Evolutionary conservation across 2,888 invertebrate species (phyloP), one percentile per base, ranked within the genome.

Genomic region (Anaspis maculata): DNA sequence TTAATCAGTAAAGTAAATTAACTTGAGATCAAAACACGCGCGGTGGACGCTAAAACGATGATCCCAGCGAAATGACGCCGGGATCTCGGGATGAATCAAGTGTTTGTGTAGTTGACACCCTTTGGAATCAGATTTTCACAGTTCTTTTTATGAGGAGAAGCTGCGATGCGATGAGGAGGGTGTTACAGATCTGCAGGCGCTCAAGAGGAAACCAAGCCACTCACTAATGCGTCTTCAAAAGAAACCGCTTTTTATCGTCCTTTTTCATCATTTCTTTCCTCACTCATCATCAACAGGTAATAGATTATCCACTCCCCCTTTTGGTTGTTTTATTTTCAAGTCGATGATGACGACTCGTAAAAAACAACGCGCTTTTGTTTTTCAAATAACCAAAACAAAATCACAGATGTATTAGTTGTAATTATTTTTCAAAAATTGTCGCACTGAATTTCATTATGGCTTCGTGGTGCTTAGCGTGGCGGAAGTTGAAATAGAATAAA

Each of bases 101-200:
- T 58, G 58, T 59, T 59, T 61, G 59, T 61, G 60, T 55, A 53
- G 57, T 55, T 61, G 60, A 60, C 60, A 62, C 61, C 60, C 60
- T 60, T 51, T 52, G 56, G 53, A 59, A 59, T 59, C 58, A 48
- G 58, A 60, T 59, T 61, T 58, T 57, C 54, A 48, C 57, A 49
- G 49, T 47, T 47, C 49, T 54, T 56, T 59, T 51, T 53, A 41
- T 41, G 41, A 39, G 39, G 41, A 40, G 39, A 41, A 35, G 43
- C 41, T 44, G 34, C 44, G n/a, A n/a, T n/a, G n/a, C n/a, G n/a
- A n/a, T n/a, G n/a, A n/a, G 14, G 32, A 39, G 45, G 48, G 46
- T 44, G 52, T 48, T 45, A 45, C 44, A 48, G 47, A 51, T 48
- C 48, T 39, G 39, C 41, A 39, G 39, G 37, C 41, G 37, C 37